Evolutionary conservation across 1,140 invertebrate genomes (phyloP).

Genomic region (Hormaphis cornu): DNA sequence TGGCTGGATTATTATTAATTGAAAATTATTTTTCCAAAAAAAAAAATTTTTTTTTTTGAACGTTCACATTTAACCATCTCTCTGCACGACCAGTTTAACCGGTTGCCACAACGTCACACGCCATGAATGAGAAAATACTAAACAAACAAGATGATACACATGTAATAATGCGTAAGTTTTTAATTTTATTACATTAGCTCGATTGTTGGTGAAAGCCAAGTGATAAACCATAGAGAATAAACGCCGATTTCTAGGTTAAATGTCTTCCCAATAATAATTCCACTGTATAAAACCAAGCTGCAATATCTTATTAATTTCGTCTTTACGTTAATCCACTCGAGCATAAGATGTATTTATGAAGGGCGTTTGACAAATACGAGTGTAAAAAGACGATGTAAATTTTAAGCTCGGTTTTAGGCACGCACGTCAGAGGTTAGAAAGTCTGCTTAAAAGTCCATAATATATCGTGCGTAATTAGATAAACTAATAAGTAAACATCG

Average conservation of each 20-base stretch:
- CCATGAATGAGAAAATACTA: not conserved
- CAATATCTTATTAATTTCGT: not conserved
- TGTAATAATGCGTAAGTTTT: constrained; percentile 15
- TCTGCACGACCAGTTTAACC: constrained; percentile 9
- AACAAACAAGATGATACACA: constrained; percentile 29
- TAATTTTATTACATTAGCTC: constrained; percentile 10
- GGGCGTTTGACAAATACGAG: too few relatives aligned
- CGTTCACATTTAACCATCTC: not conserved
- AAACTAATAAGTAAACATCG: too few relatives aligned
- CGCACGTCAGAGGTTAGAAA: too few relatives aligned
- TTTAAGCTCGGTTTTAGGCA: too few relatives aligned
- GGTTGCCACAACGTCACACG: not conserved
- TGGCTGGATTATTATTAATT: not conserved
- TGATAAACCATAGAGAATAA: not conserved
- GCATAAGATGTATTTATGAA: too few relatives aligned
- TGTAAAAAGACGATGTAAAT: too few relatives aligned
- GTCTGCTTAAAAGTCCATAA: too few relatives aligned
- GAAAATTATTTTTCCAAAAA: constrained; percentile 10
- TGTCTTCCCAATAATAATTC: not conserved
- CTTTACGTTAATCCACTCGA: not conserved
- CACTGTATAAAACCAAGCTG: not conserved
- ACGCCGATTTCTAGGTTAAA: constrained; percentile 13
- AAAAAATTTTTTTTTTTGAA: not conserved
- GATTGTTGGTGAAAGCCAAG: constrained; percentile 24
- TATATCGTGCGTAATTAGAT: too few relatives aligned